A percentile compares a stretch with the other conserved stretches of the same genome.
Evolutionary conservation across 2,888 invertebrate species (phyloP).

Genomic region (Drosophila falleni): DNA sequence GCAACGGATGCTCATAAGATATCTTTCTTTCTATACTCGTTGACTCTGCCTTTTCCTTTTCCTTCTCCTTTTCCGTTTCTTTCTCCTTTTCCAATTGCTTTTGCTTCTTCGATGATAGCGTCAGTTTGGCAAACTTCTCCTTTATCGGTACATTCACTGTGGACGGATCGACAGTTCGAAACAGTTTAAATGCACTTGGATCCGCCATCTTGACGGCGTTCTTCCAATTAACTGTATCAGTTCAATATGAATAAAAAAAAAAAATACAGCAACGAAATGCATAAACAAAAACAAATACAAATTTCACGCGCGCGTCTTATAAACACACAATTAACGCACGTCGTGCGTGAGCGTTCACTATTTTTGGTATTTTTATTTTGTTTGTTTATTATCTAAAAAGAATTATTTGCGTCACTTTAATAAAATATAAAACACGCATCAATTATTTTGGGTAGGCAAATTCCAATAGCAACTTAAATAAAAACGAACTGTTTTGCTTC

Average conservation of each 20-base stretch:
- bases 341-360: constrained; percentile 5
- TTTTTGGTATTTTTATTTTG: no score
- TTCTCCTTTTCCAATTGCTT: constrained; percentile 21
- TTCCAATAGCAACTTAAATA: background rate
- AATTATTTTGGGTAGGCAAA: background rate
- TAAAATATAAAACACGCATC: no score
- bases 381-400: background rate
- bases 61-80: constrained; percentile 1
- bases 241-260: background rate
- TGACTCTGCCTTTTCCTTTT: constrained; percentile 37
- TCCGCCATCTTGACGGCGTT: constrained; percentile 69
- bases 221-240: constrained; percentile 52
- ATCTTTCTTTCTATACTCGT: constrained; percentile 8
- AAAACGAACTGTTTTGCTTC: background rate
- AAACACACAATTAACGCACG: background rate
- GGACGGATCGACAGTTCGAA: constrained; percentile 81
- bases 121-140: constrained; percentile 83
- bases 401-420: no score
- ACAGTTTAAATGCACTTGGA: constrained; percentile 73
- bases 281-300: constrained; percentile 33
- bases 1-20: constrained; percentile 52
- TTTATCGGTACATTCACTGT: constrained; percentile 79
- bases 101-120: constrained; percentile 79
- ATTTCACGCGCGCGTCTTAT: constrained; percentile 37
- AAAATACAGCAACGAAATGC: background rate